Conservation (phyloP, 2,113 vertebrate genomes). For the Trematomus loennbergii region DNA sequence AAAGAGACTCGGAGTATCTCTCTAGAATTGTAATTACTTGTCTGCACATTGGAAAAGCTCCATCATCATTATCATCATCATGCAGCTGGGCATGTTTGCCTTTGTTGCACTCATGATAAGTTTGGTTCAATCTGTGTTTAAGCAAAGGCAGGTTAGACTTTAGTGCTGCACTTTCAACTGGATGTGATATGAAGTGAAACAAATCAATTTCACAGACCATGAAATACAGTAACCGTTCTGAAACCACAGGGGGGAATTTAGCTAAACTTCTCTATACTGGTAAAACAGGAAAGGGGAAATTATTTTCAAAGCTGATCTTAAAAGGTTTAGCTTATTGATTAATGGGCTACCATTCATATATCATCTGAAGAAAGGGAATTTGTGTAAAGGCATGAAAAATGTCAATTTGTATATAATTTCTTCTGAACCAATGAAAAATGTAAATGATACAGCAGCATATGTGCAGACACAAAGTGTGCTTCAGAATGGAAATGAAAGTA, state of each 20-base stretch:
- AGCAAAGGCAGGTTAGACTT: conserved; percentile 73
- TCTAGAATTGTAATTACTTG: conserved; percentile 71
- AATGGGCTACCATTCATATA: conserved; percentile 53
- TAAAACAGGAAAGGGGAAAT: conserved; percentile 67
- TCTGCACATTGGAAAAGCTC: conserved; percentile 62
- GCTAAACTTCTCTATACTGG: conserved; percentile 66
- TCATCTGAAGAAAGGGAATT: conserved; percentile 38
- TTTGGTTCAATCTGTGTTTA: conserved; percentile 72
- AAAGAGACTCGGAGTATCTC: conserved; percentile 50
- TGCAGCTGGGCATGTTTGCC: conserved; percentile 58
- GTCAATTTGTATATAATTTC: conserved; percentile 43
- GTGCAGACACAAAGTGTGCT: conserved; percentile 41
- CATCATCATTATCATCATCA: conserved; percentile 58
- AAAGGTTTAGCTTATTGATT: conserved; percentile 65
- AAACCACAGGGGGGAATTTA: conserved; percentile 80
- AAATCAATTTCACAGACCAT: conserved; percentile 82
- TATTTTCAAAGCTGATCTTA: conserved; percentile 62
- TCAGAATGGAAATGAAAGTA: conserved; percentile 65
- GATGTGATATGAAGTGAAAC: conserved; percentile 82
- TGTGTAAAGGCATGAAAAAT: conserved; percentile 28
- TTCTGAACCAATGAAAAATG: conserved; percentile 25
- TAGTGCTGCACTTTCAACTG: conserved; percentile 73
- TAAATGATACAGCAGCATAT: conserved; percentile 41
- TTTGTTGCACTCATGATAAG: conserved; percentile 51
- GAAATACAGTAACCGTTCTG: conserved; percentile 78